Base-by-base conservation (phyloP, 2,888 invertebrate genomes). In the Synergus itoensis region DNA sequence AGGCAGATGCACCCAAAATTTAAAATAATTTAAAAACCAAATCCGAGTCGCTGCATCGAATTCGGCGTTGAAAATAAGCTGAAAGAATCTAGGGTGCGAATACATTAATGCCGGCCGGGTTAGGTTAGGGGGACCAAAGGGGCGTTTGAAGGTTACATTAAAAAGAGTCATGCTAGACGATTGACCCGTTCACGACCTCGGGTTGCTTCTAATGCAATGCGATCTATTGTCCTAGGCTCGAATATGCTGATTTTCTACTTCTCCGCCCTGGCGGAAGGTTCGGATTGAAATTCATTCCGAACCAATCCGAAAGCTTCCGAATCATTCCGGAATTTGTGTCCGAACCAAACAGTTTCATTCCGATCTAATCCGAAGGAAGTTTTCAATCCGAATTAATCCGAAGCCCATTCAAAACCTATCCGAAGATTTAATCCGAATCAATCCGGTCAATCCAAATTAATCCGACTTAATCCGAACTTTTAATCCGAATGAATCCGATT, bases 1-100 rank as follows among this genome's bases (percentile, higher is more conserved):
- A 85, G 88, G 84, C 85, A 85, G 87, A 88, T 88, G 88, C 87
- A 87, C 86, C 87, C 84, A 76, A 84, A 83, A 77, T 82, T 73
- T 53, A n/a, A 76, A 65, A n/a, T 57, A 77, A 87, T 87, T 87
- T 87, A 85, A 88, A 87, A 87, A 76, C 85, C 87, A 88, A 87
- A 87, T 87, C 69, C 21, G 77, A 60, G 43, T 82, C 79, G 83
- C 84, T 87, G 86, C 85, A 87, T 88, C 84, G 77, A 83, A 84
- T 83, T 86, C 84, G 77, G 36, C 80, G 63, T 41, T 81, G 67
- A 16, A 60, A 43, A 65, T n/a, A 73, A n/a, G 53, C 11, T 57
- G 16, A 53, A 80, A 77, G 18, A 78, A 78, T 57, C 73, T 77
- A 75, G 57, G 12, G 75, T 63, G 77, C 77, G 86, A 87, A 87